Base-by-base conservation (phyloP, 1,140 invertebrate genomes). In the Heliconius nattereri region DNA sequence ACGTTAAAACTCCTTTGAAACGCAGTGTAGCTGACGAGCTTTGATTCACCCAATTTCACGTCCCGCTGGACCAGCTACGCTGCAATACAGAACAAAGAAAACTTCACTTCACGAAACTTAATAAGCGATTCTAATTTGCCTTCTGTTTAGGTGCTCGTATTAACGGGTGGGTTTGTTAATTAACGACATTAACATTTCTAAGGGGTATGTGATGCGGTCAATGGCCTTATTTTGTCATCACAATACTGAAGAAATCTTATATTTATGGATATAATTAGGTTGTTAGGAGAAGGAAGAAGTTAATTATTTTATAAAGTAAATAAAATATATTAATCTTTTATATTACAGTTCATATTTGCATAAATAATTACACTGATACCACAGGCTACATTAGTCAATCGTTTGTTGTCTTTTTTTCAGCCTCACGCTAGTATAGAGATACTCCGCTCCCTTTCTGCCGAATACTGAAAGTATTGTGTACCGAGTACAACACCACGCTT, bases 1-100 rank as follows among this genome's bases (percentile, higher is more conserved):
- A 23, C 60, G 75, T 75, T 79, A 79, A 83, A 81, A 83, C 76
- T 83, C 77, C 79, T 83, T 78, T 83, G 79, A 80, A 81, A 70
- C 52, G 71, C 71, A 79, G 81, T 87, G 82, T 84, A 79, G 77
- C 82, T 85, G 85, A 88, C 84, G 83, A 80, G 85, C 84, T 87
- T 87, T 88, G 85, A 90, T 87, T 88, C 84, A 45, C 83, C 83
- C 84, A 89, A 89, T 89, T 89, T 87, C 78, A 87, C 85, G 85
- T 84, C 66, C 85, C 84, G 84, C 83, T 87, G 84, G 84, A 86
- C 87, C 79, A 85, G 83, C 85, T 85, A 83, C 75, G 26, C 70
- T 83, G 81, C 81, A 85, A 85, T 82, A 85, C 77, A 86, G 84
- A 86, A 90, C 88, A 88, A 89, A 86, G 85, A 85, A 87, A 87